Percentiles rank a stretch among this genome's conserved stretches.
Conservation (phyloP, 2,888 invertebrate genomes). For the Cheilosia grossa region DNA sequence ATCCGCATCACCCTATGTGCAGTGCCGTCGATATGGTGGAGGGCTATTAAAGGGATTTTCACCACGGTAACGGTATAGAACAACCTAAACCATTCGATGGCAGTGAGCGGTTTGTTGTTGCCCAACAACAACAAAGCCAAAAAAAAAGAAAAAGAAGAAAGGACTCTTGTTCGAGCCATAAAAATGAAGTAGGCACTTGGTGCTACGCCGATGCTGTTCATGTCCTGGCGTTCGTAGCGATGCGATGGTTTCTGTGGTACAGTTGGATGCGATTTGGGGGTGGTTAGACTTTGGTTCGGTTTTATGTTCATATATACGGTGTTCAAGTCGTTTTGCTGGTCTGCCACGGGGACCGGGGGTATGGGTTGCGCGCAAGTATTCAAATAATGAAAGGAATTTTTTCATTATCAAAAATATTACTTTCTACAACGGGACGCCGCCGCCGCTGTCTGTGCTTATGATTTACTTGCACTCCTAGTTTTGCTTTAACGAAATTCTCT, state of each 20-base stretch:
- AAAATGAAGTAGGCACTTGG: slow-evolving; percentile 74
- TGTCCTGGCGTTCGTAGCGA: slow-evolving; percentile 53
- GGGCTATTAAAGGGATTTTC: slow-evolving; percentile 74
- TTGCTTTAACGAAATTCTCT: slow-evolving; percentile 60
- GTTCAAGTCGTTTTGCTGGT: slow-evolving; percentile 30
- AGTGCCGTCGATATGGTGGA: slow-evolving; percentile 53
- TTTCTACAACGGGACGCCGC: slow-evolving; percentile 23
- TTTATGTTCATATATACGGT: slow-evolving; percentile 34
- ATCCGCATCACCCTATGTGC: slow-evolving; percentile 46
- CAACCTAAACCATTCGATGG: slow-evolving; percentile 50
- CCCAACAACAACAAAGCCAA: slow-evolving; percentile 14
- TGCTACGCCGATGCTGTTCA: slow-evolving; percentile 53
- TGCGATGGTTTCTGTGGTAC: slow-evolving; percentile 49
- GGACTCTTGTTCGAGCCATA: slow-evolving; percentile 58
- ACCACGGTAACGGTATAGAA: slow-evolving; percentile 72
- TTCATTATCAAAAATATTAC: slow-evolving; percentile 75
- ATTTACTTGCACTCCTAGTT: slow-evolving; percentile 48
- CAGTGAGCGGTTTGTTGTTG: too few species aligned
- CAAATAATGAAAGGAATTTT: slow-evolving; percentile 76
- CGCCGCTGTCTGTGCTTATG: slow-evolving; percentile 42
- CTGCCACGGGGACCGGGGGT: slow-evolving; percentile 9
- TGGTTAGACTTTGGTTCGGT: slow-evolving; percentile 54
- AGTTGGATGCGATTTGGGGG: slow-evolving; percentile 46
- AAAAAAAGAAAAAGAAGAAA: not conserved
- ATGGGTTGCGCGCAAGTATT: slow-evolving; percentile 60